Percentiles rank a stretch among this genome's conserved stretches.
Evolutionary conservation across 2,888 invertebrate genomes (phyloP).

Genomic region (Caenorhabditis sp.): DNA sequence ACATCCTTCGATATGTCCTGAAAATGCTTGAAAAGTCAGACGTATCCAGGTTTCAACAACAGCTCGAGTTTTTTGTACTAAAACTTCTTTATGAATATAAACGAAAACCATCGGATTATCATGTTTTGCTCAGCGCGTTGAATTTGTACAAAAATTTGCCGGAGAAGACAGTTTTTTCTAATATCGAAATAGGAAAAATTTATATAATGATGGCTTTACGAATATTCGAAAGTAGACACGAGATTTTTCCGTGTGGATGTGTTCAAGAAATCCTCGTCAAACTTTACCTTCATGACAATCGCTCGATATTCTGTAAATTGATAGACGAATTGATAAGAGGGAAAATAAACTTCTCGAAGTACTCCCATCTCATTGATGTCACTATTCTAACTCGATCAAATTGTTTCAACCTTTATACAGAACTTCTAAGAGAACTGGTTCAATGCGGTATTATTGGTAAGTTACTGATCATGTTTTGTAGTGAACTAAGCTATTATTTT

Average conservation of each 20-base stretch:
- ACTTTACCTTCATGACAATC: background rate
- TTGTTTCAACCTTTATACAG: background rate
- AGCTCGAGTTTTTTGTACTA: background rate
- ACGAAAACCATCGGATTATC: background rate
- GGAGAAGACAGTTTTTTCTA: background rate
- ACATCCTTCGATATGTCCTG: no score
- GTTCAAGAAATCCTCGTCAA: background rate
- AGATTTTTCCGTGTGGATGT: background rate
- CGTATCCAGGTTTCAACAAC: no score
- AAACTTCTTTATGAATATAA: background rate
- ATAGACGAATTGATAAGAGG: background rate
- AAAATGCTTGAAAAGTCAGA: no score
- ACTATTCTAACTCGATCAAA: background rate
- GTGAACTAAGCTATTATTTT: background rate
- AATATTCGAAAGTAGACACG: background rate
- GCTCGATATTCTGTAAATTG: background rate
- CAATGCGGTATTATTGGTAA: background rate
- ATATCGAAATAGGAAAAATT: background rate
- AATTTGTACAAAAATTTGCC: background rate
- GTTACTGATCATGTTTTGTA: no score
- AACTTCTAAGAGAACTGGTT: background rate
- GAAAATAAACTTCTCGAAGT: background rate
- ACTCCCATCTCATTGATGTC: background rate
- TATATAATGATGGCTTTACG: background rate
- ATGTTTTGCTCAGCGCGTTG: background rate